These are phyloP conservation scores for Onthophagus sagittarius DNA, from an alignment of 2,888 invertebrate genomes.

Conservation along the genomic window DNA sequence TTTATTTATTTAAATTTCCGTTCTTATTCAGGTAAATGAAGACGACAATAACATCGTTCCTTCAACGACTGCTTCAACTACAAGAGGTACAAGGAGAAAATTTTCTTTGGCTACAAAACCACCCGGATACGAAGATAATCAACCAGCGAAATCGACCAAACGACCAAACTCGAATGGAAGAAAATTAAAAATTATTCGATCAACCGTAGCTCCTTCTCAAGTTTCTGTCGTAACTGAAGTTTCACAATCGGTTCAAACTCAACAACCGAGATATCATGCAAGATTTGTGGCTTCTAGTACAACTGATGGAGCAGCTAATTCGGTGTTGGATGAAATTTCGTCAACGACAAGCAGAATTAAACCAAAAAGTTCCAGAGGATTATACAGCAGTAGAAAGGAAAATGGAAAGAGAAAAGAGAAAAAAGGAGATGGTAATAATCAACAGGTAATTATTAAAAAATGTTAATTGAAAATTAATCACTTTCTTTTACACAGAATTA, in stretches of 20 bases:
- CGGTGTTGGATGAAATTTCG: slow-evolving; percentile 14
- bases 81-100: slow-evolving; percentile 32
- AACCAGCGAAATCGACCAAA: slow-evolving; percentile 6
- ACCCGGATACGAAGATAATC: slow-evolving; percentile 21
- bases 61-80: slow-evolving; percentile 14
- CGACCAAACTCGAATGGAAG: slow-evolving; percentile 13
- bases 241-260: slow-evolving; percentile 27
- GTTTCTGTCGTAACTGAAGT: slow-evolving; percentile 29
- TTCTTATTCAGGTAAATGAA: slow-evolving; percentile 25
- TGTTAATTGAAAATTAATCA: not conserved
- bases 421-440: slow-evolving; percentile 15
- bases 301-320: not conserved
- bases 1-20: not conserved
- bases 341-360: slow-evolving; percentile 19
- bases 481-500: too few relatives aligned
- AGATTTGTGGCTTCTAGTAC: slow-evolving; percentile 32
- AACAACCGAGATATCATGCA: slow-evolving; percentile 40
- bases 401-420: slow-evolving; percentile 24
- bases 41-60: slow-evolving; percentile 29
- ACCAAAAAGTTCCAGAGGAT: slow-evolving; percentile 34
- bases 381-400: slow-evolving; percentile 37
- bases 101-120: slow-evolving; percentile 33
- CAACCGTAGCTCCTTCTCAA: slow-evolving; percentile 18
- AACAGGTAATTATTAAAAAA: slow-evolving; percentile 18
- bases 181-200: slow-evolving; percentile 21